These are phyloP conservation scores for Sorex fumeus DNA, from an alignment of 2,113 vertebrate species.

Conservation along the genomic window DNA sequence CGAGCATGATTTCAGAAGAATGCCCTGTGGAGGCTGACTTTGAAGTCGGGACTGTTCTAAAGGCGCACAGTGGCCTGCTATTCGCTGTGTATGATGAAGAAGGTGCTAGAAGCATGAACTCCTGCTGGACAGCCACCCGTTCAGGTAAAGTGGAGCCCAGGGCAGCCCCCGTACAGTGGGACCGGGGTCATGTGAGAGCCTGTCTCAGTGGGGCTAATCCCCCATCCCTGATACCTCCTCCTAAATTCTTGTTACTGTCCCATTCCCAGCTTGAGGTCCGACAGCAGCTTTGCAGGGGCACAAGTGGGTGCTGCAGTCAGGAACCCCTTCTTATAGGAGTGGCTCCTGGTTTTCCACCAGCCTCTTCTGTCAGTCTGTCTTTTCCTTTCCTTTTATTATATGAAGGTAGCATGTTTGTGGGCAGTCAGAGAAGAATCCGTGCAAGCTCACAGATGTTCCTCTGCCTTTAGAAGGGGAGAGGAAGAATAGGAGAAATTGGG, in stretches of 20 bases:
- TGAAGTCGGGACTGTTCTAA: slow-evolving; percentile 55
- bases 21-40: neutral
- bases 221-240: neutral
- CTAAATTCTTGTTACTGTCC: neutral
- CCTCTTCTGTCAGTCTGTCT: slow-evolving; percentile 27
- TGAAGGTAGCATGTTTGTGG: slow-evolving; percentile 29
- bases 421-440: slow-evolving; percentile 22
- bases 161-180: neutral
- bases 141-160: neutral
- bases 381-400: slow-evolving; percentile 48
- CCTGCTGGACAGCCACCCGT: neutral
- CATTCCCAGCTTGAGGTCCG: neutral
- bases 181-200: neutral
- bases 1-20: slow-evolving; percentile 68
- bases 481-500: neutral
- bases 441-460: neutral
- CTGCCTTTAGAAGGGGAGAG: neutral
- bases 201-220: slow-evolving; percentile 51
- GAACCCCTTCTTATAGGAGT: neutral
- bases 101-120: too few species aligned
- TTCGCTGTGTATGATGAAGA: too few species aligned
- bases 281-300: neutral
- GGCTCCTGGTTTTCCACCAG: neutral
- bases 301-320: neutral
- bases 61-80: neutral